Percentiles rank a stretch among this genome's conserved stretches.
Evolutionary conservation across 1,140 invertebrate species (phyloP).

Genomic region (Danaus plexippus): DNA sequence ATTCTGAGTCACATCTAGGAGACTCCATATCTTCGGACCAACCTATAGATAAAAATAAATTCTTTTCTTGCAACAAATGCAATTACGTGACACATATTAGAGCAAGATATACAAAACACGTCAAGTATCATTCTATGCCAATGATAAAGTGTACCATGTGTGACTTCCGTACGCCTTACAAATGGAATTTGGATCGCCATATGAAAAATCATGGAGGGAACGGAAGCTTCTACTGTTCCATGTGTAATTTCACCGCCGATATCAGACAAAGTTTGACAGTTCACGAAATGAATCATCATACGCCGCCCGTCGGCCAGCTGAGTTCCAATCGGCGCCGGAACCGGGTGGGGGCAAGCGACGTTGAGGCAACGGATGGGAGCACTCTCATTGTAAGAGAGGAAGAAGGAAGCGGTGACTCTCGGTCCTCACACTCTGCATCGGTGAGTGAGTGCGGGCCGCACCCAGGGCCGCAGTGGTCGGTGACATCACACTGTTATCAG

Average conservation of each 20-base stretch:
- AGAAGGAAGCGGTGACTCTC: slow-evolving; percentile 62
- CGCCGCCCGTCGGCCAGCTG: slow-evolving; percentile 79
- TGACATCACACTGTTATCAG: slow-evolving; percentile 54
- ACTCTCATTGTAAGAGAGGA: slow-evolving; percentile 52
- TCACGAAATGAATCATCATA: slow-evolving; percentile 91
- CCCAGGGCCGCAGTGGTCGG: slow-evolving; percentile 37
- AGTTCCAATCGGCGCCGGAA: slow-evolving; percentile 72
- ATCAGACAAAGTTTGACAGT: slow-evolving; percentile 94
- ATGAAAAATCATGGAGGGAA: slow-evolving; percentile 90
- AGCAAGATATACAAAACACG: slow-evolving; percentile 91
- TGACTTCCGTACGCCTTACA: slow-evolving; percentile 93
- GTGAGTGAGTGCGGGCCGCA: slow-evolving; percentile 47
- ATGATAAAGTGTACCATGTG: slow-evolving; percentile 95
- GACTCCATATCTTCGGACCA: slow-evolving; percentile 55
- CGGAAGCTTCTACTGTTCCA: slow-evolving; percentile 86
- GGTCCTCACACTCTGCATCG: slow-evolving; percentile 53
- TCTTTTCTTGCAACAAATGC: slow-evolving; percentile 91
- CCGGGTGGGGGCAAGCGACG: slow-evolving; percentile 80
- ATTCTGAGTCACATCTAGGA: slow-evolving; percentile 29
- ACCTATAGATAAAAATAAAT: slow-evolving; percentile 73
- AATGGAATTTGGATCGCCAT: slow-evolving; percentile 94
- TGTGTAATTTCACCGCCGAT: slow-evolving; percentile 93
- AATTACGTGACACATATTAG: slow-evolving; percentile 92
- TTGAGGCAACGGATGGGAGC: slow-evolving; percentile 27
- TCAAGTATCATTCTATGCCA: slow-evolving; percentile 94